Evolutionary conservation across 1,140 invertebrate genomes (phyloP), one percentile per base, ranked within the genome.

Genomic region (Drosophila lini): DNA sequence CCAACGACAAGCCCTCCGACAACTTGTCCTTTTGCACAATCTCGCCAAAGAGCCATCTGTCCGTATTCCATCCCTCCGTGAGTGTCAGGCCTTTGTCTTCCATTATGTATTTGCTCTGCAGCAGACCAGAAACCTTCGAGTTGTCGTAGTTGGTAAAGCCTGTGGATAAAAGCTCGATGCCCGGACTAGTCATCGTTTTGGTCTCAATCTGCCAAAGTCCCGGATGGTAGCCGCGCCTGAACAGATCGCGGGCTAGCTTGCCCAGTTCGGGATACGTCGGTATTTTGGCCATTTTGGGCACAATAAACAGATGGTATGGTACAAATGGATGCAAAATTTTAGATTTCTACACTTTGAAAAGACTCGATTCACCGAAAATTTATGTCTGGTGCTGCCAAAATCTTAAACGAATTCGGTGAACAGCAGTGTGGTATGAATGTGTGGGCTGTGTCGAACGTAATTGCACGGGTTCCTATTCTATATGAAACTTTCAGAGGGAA

Each of bases 121-220:
- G 32, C 0, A 60, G 67, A 10, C 85, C 84, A 7, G 19, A n/a
- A 15, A 89, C 84, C 48, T 90, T 89, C 60, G 47, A 57, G 22
- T 77, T 59, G 57, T 89, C 84, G 28, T 84, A 77, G 48, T 45
- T 79, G 28, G 70, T 70, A 8, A 68, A 79, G 4, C 84, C 84
- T 0, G 74, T 57, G 42, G 80, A 68, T 10, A 76, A 79, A 19
- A 89, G 68, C 60, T 89, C 85, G 9, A 89, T 75, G 8, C 67
- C 74, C 0, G 81, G 67, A 22, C 15, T 79, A 42, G 85, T 81
- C 57, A 79, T 28, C 0, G 85, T 70, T 15, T 64, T 85, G 67
- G 85, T 84, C 22, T 89, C 81, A 9, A 89, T 16, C 38, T 89
- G 81, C 84, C 84, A 89, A n/a, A 90, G 13, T 0, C 84, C 85